phyloP scores from a whole-genome alignment of 2,113 vertebrate genomes.

The Pelmatolapia mariae region DNA sequence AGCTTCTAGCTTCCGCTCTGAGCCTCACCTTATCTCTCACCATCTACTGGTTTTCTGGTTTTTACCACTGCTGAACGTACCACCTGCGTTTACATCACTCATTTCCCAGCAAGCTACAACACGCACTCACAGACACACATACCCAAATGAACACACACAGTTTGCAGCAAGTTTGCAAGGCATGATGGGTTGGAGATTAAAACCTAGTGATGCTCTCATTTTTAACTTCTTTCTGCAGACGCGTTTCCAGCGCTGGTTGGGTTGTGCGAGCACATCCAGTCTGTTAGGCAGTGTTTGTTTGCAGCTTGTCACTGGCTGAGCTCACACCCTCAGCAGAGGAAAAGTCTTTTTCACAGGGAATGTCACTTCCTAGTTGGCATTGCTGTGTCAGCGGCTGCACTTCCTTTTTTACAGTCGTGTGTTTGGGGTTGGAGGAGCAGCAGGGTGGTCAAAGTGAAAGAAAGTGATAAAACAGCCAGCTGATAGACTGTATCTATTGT shows the following conservation, averaged over 20 bases:
- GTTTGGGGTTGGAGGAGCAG: neutral
- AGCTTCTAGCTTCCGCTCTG: neutral
- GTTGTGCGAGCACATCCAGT: neutral
- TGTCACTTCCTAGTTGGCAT: neutral
- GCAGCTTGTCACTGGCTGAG: neutral
- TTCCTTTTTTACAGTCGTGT: constrained; percentile 27
- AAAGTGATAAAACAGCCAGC: neutral
- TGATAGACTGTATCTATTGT: neutral
- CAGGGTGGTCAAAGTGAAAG: neutral
- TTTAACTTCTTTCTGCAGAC: neutral
- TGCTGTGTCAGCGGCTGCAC: constrained; percentile 4
- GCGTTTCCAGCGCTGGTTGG: neutral
- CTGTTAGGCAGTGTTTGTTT: neutral
- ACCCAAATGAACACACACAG: neutral
- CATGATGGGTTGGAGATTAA: neutral
- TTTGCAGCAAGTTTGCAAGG: neutral
- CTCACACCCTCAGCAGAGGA: neutral
- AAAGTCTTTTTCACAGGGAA: neutral
- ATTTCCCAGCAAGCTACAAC: neutral
- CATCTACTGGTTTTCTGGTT: constrained; percentile 23
- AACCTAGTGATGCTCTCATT: neutral
- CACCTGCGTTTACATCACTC: neutral
- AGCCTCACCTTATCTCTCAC: neutral
- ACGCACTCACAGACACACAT: neutral
- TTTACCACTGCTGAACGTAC: neutral